Evolutionary conservation across 1,140 invertebrate genomes (phyloP).

Genomic region (Achatina immaculata): DNA sequence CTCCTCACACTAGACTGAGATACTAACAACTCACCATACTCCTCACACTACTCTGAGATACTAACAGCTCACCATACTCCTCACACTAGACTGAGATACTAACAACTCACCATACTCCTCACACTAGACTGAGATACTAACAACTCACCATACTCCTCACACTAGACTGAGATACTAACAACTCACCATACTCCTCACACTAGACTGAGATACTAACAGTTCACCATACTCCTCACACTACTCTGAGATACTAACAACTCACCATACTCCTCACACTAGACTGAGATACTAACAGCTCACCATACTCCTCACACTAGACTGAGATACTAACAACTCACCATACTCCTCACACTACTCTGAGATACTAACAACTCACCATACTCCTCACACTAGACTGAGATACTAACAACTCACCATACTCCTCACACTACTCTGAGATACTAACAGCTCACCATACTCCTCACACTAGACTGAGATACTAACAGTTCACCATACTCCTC

Average conservation of each 20-base stretch:
- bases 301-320: background rate
- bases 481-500: background rate
- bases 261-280: background rate
- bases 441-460: background rate
- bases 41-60: too few species aligned
- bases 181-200: background rate
- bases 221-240: background rate
- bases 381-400: too few species aligned
- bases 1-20: too few species aligned
- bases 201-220: background rate
- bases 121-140: background rate
- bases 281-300: background rate
- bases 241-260: background rate
- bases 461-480: background rate
- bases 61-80: too few species aligned
- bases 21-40: too few species aligned
- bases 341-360: background rate
- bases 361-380: too few species aligned
- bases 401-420: background rate
- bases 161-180: background rate
- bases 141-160: background rate
- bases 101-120: background rate
- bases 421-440: background rate
- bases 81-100: too few species aligned
- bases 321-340: background rate